A percentile compares a stretch with the other conserved stretches of the same genome.
phyloP scores from a whole-genome alignment of 2,888 invertebrate genomes.

The Aporophyla lueneburgensis region DNA sequence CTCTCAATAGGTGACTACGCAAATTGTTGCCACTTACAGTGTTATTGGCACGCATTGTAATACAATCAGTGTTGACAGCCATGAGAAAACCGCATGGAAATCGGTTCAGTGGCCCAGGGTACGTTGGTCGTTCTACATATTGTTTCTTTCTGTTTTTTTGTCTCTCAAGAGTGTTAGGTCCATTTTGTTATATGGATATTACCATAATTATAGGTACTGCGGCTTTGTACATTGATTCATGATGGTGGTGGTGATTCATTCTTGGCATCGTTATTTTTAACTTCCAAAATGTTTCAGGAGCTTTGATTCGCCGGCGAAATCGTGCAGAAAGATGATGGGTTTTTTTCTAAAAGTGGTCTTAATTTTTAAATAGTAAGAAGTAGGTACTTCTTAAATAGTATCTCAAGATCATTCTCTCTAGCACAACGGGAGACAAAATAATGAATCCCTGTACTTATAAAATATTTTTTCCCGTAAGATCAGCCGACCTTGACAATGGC shows the following conservation, averaged over 20 bases:
- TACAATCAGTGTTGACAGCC: conserved; percentile 52
- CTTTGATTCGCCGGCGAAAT: too few species aligned
- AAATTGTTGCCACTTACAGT: conserved; percentile 39
- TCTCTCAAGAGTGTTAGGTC: conserved; percentile 11
- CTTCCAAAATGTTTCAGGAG: too few species aligned
- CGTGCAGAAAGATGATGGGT: background rate
- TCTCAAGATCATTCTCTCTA: too few species aligned
- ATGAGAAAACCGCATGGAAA: conserved; percentile 67
- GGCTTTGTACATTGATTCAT: conserved; percentile 11
- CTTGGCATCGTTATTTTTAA: too few species aligned
- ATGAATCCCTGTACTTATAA: background rate
- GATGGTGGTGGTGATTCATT: background rate
- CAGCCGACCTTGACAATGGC: background rate
- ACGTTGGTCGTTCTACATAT: conserved; percentile 36
- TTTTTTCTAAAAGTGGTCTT: background rate
- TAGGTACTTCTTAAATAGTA: background rate
- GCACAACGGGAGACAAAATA: background rate
- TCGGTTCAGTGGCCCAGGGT: conserved; percentile 57
- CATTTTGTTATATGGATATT: conserved; percentile 28
- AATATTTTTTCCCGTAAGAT: background rate
- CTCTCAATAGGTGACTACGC: conserved; percentile 15
- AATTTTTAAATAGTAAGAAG: background rate
- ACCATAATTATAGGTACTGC: conserved; percentile 28
- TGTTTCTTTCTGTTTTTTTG: conserved; percentile 32
- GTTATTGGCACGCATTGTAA: conserved; percentile 54